Percentiles rank a stretch among this genome's conserved stretches.
Conservation (phyloP, 2,888 invertebrate genomes). For the Himalopsyche tibetana region DNA sequence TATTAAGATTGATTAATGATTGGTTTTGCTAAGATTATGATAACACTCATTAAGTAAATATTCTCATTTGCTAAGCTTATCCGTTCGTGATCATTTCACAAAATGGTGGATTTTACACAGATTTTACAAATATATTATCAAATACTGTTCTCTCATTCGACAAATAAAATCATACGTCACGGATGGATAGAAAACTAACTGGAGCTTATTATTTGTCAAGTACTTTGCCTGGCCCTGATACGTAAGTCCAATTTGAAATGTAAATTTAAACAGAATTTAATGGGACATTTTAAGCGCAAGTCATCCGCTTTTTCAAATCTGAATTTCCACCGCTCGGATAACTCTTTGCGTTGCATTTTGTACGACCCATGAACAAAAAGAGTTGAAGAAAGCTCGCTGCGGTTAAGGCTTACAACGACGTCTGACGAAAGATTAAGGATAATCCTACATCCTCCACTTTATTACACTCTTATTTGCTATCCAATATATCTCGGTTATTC, state of each 20-base stretch:
- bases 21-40: too few species aligned
- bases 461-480: conserved; percentile 24
- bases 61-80: too few species aligned
- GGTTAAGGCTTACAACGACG: conserved; percentile 34
- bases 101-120: too few species aligned
- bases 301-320: neutral
- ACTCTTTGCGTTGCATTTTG: conserved; percentile 5
- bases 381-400: conserved; percentile 9
- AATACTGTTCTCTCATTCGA: too few species aligned
- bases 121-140: too few species aligned
- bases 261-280: conserved; percentile 17
- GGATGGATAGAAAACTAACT: too few species aligned
- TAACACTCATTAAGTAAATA: too few species aligned
- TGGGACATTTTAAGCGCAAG: conserved; percentile 21
- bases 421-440: conserved; percentile 34
- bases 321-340: neutral
- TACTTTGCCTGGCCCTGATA: neutral
- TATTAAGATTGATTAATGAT: too few species aligned
- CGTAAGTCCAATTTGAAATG: neutral
- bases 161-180: too few species aligned
- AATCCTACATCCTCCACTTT: conserved; percentile 20
- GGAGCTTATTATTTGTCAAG: too few species aligned
- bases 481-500: conserved; percentile 22
- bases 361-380: neutral
- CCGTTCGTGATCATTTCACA: too few species aligned